phyloP scores from a whole-genome alignment of 92 coral and sea anemone genomes.

The Parazoanthus atlanticus region DNA sequence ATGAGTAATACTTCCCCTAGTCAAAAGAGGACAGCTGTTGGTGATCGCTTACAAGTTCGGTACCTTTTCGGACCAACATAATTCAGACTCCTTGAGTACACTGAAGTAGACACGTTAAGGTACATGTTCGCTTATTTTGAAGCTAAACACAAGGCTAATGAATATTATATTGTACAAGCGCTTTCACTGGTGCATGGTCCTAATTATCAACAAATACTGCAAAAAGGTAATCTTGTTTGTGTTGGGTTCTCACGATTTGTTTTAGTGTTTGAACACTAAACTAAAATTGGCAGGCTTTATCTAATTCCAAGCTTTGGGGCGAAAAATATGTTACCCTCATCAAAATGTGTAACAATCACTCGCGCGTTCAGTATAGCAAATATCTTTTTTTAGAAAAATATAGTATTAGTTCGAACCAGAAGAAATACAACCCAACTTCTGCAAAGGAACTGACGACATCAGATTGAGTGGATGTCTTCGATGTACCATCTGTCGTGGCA shows the following conservation, averaged over 20 bases:
- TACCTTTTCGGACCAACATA: neutral
- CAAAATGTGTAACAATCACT: no score
- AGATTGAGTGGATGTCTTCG: no score
- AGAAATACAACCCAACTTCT: no score
- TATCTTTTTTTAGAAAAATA: no score
- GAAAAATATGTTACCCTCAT: no score
- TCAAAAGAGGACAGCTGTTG: neutral
- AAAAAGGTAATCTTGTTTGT: neutral
- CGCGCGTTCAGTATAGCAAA: no score
- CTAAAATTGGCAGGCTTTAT: no score
- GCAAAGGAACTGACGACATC: no score
- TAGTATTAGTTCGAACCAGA: no score
- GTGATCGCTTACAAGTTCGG: neutral
- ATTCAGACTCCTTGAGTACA: neutral
- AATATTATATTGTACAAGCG: neutral
- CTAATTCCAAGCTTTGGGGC: no score
- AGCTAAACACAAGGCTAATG: neutral
- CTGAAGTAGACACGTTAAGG: neutral
- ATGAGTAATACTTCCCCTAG: neutral
- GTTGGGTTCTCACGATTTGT: neutral
- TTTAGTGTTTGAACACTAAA: no score
- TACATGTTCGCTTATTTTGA: neutral
- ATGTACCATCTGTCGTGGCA: no score
- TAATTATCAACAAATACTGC: neutral
- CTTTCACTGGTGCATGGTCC: neutral